Conservation (phyloP, 2,888 invertebrate genomes). For the Cotesia congregata region DNA sequence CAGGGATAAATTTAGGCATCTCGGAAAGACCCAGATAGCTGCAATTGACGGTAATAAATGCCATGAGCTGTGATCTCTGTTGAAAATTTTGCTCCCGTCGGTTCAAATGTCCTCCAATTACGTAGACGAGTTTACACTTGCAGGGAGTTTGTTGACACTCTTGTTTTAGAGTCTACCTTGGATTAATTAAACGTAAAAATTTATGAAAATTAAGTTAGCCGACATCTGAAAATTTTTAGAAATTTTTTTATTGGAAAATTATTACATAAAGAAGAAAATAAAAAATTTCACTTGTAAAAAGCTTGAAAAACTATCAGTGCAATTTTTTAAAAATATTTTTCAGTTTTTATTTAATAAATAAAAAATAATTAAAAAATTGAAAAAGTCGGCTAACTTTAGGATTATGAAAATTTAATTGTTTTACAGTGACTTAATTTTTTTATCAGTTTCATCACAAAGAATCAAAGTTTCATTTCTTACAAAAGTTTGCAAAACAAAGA, state of each 20-base stretch:
- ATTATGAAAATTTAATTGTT: no score
- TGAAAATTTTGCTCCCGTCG: slow-evolving; percentile 57
- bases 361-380: no score
- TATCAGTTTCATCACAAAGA: neutral
- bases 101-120: slow-evolving; percentile 69
- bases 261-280: no score
- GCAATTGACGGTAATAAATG: slow-evolving; percentile 81
- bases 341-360: no score
- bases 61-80: slow-evolving; percentile 69
- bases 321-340: no score
- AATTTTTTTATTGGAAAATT: no score
- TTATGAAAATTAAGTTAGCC: no score
- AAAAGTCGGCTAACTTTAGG: no score
- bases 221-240: no score
- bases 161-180: slow-evolving; percentile 72
- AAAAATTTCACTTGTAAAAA: no score
- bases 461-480: neutral
- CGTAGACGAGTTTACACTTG: slow-evolving; percentile 76
- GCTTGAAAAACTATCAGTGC: no score
- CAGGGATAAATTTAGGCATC: slow-evolving; percentile 77
- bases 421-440: neutral
- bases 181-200: slow-evolving; percentile 6
- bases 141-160: slow-evolving; percentile 76
- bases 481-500: no score
- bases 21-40: slow-evolving; percentile 73